Conservation (phyloP, 2,113 vertebrate genomes). For the Protobothrops flavoviridis region DNA sequence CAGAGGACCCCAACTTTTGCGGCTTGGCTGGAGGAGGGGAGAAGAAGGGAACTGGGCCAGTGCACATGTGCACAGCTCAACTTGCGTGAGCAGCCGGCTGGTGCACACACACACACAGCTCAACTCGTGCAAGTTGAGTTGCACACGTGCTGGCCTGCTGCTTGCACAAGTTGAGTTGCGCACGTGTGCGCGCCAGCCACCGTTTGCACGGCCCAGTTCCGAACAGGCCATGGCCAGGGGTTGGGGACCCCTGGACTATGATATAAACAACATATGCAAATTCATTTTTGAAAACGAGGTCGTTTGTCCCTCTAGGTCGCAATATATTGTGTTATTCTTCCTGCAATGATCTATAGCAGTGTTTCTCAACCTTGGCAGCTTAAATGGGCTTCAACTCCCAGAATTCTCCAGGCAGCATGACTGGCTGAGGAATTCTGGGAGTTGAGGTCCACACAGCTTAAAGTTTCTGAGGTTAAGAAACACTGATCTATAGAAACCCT, state of each 20-base stretch:
- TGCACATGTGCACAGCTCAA: too few species aligned
- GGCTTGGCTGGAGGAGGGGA: too few species aligned
- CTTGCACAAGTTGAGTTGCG: too few species aligned
- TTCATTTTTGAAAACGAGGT: not conserved
- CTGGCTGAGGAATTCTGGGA: not conserved
- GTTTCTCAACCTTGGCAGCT: not conserved
- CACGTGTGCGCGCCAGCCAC: too few species aligned
- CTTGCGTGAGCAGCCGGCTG: too few species aligned
- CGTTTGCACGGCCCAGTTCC: too few species aligned
- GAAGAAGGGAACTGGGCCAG: too few species aligned
- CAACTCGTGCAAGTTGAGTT: too few species aligned
- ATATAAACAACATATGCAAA: not conserved
- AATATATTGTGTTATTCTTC: not conserved
- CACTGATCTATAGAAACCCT: not conserved
- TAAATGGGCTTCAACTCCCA: not conserved
- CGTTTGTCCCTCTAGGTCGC: not conserved
- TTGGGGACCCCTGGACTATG: not conserved
- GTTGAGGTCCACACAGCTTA: not conserved
- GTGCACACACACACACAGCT: too few species aligned
- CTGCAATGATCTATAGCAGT: fast-evolving
- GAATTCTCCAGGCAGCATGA: not conserved
- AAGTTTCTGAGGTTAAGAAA: not conserved
- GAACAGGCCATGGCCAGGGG: too few species aligned
- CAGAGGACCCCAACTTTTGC: too few species aligned
- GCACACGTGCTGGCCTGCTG: too few species aligned